Evolutionary conservation across 2,888 invertebrate genomes (phyloP).

Genomic region (Parnassius orleans): DNA sequence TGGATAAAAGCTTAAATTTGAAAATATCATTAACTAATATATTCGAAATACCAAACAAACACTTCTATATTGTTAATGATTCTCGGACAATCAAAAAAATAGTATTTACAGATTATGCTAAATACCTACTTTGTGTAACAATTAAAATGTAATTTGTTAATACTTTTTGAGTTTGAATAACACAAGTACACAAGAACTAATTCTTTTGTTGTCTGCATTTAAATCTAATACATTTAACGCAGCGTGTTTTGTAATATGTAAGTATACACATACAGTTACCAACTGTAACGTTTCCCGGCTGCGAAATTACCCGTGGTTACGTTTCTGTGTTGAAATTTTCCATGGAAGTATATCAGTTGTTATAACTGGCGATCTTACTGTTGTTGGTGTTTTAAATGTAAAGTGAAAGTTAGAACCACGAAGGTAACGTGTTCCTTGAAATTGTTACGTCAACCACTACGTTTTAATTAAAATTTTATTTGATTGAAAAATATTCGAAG

Average conservation of each 20-base stretch:
- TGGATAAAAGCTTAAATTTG: no score
- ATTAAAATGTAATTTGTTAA: no score
- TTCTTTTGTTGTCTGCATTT: no score
- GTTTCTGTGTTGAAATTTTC: slow-evolving; percentile 10
- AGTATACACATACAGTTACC: slow-evolving; percentile 11
- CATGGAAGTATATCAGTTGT: slow-evolving; percentile 10
- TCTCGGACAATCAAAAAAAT: no score
- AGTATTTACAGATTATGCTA: no score
- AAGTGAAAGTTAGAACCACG: slow-evolving; percentile 22
- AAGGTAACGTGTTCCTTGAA: slow-evolving; percentile 19
- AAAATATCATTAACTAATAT: no score
- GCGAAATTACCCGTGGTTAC: slow-evolving; percentile 17
- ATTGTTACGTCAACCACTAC: slow-evolving; percentile 3
- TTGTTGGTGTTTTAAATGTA: slow-evolving; percentile 2
- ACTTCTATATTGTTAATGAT: no score
- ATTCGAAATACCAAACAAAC: no score
- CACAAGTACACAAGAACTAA: no score
- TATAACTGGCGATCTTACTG: slow-evolving; percentile 6
- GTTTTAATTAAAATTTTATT: not conserved
- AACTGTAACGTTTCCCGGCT: slow-evolving; percentile 21
- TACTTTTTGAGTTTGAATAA: no score
- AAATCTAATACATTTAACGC: not conserved
- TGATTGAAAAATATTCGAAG: no score
- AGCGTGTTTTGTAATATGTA: not conserved
- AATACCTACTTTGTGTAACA: no score